Percentiles rank a stretch among this genome's conserved stretches.
Evolutionary conservation across 2,113 vertebrate species (phyloP).

Genomic region (Hiodon tergisus): DNA sequence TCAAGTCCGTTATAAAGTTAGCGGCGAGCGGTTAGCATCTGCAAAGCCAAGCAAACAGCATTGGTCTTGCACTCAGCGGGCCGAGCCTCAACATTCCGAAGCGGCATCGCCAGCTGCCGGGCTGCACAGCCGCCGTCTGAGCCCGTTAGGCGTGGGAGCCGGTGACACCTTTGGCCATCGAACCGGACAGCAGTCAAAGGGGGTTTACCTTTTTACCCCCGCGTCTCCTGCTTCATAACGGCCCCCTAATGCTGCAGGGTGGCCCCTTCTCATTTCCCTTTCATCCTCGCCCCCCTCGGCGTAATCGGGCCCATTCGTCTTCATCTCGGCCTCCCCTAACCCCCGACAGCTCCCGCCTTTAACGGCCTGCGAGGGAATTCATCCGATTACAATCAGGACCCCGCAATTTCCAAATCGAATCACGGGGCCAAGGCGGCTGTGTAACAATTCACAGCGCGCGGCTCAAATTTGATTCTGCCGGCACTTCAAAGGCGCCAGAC

Average conservation of each 20-base stretch:
- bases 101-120: no score
- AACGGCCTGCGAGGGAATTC: conserved; percentile 70
- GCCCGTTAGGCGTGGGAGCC: conserved; percentile 37
- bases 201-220: conserved; percentile 58
- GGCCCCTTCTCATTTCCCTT: conserved; percentile 33
- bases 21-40: no score
- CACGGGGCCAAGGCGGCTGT: conserved; percentile 55
- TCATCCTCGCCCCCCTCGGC: conserved; percentile 52
- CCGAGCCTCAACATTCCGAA: conserved; percentile 38
- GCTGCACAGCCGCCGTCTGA: conserved; percentile 29
- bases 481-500: conserved; percentile 65
- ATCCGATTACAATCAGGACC: conserved; percentile 72
- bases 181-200: conserved; percentile 40
- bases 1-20: no score
- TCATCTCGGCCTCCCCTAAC: conserved; percentile 63
- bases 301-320: conserved; percentile 73
- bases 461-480: conserved; percentile 61
- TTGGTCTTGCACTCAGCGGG: conserved; percentile 4
- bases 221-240: conserved; percentile 51
- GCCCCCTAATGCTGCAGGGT: conserved; percentile 56
- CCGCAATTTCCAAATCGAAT: conserved; percentile 64
- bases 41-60: no score
- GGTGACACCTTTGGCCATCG: conserved; percentile 43
- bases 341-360: conserved; percentile 46
- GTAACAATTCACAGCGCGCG: conserved; percentile 66